Evolutionary conservation across 2,888 invertebrate species (phyloP).

Genomic region (Calephelis perditalis): DNA sequence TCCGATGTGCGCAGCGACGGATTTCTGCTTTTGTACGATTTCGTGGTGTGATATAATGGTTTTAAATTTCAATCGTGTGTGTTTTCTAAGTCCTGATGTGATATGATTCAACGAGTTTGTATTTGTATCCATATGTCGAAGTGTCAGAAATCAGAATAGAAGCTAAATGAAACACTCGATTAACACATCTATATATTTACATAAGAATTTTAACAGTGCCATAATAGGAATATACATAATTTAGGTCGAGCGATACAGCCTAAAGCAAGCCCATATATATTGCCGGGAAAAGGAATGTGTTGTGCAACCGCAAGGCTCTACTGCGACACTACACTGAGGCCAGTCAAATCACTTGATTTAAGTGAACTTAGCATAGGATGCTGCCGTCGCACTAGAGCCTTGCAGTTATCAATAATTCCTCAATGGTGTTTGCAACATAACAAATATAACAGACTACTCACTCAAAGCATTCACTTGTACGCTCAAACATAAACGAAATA

Average conservation of each 20-base stretch:
- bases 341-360: conserved; percentile 70
- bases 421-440: conserved; percentile 17
- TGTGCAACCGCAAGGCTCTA: conserved; percentile 40
- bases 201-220: conserved; percentile 75
- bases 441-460: conserved; percentile 1
- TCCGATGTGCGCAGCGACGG: too few relatives aligned
- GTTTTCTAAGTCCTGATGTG: too few relatives aligned
- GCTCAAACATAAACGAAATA: neutral
- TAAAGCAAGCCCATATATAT: conserved; percentile 57
- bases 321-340: conserved; percentile 56
- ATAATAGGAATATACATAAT: conserved; percentile 60
- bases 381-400: conserved; percentile 54
- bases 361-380: conserved; percentile 65
- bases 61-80: too few relatives aligned
- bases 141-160: neutral
- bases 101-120: too few relatives aligned
- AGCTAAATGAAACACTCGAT: conserved; percentile 52
- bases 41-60: too few relatives aligned
- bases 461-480: conserved; percentile 7
- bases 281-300: conserved; percentile 59
- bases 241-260: conserved; percentile 54
- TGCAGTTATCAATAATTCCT: conserved; percentile 46
- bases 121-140: neutral
- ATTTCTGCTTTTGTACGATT: too few relatives aligned
- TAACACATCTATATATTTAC: conserved; percentile 78